phyloP scores from a whole-genome alignment of 64 coral and sea anemone genomes.

The Acropora yongei region DNA sequence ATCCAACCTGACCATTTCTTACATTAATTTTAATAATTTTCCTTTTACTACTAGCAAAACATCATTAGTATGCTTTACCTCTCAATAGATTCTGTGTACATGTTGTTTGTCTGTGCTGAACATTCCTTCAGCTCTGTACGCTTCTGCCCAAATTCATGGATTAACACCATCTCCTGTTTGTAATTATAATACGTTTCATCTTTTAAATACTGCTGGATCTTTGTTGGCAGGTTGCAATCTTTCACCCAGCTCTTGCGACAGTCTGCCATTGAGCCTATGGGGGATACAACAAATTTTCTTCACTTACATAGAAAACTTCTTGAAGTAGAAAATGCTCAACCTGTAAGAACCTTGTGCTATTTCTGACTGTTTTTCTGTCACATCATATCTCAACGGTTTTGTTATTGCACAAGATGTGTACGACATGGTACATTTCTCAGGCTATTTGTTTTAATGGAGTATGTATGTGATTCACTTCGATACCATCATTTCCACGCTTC shows the following conservation, averaged over 20 bases:
- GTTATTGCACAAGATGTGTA: neutral
- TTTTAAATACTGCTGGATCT: neutral
- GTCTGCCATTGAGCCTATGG: neutral
- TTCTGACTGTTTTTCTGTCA: neutral
- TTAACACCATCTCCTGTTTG: neutral
- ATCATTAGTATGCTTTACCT: no score
- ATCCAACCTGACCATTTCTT: no score
- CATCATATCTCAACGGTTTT: neutral
- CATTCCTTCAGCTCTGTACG: no score
- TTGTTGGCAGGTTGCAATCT: neutral
- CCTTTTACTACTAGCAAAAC: no score
- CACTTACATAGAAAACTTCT: neutral
- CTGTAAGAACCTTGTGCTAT: neutral
- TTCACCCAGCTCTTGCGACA: neutral
- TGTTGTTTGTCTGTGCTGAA: no score
- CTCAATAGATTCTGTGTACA: no score
- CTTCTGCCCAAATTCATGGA: neutral
- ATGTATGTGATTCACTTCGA: neutral
- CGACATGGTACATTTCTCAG: neutral
- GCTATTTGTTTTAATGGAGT: neutral
- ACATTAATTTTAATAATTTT: no score
- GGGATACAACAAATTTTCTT: neutral
- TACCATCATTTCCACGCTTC: neutral
- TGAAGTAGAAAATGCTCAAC: neutral
- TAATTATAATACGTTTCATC: neutral